A percentile compares a stretch with the other conserved stretches of the same genome.
These are phyloP conservation scores for Xerus rutilus DNA, from an alignment of 2,797 vertebrate genomes.

Conservation along the genomic window DNA sequence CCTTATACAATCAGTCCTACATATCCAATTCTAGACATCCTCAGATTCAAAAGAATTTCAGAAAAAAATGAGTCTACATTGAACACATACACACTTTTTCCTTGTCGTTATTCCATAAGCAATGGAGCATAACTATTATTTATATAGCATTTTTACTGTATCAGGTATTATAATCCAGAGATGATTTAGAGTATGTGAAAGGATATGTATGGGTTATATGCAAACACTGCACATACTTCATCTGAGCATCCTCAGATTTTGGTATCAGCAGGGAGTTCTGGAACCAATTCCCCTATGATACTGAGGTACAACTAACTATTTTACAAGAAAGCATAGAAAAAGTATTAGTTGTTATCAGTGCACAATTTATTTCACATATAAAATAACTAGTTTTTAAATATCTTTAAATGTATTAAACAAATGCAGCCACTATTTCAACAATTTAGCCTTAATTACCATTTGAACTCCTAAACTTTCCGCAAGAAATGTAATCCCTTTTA, in stretches of 20 bases:
- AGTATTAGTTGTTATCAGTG: neutral
- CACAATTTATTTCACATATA: neutral
- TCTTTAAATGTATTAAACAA: constrained; percentile 43
- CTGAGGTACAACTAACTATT: neutral
- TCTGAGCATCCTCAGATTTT: neutral
- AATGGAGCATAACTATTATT: neutral
- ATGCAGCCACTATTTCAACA: neutral
- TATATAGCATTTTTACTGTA: neutral
- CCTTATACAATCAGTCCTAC: neutral
- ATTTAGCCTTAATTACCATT: neutral
- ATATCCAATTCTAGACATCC: neutral
- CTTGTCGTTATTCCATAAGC: neutral
- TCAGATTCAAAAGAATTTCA: neutral
- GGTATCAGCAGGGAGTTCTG: neutral
- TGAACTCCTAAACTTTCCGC: neutral
- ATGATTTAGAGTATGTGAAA: neutral
- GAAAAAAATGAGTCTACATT: neutral
- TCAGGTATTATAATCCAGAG: neutral
- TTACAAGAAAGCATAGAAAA: neutral
- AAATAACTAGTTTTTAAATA: neutral
- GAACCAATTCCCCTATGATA: neutral
- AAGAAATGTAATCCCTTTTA: neutral
- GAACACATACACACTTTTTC: neutral
- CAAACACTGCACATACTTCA: neutral
- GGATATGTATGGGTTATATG: neutral